A percentile compares a stretch with the other conserved stretches of the same genome.
Evolutionary conservation across 2,113 vertebrate genomes (phyloP).

Genomic region (Seriola rivoliana): DNA sequence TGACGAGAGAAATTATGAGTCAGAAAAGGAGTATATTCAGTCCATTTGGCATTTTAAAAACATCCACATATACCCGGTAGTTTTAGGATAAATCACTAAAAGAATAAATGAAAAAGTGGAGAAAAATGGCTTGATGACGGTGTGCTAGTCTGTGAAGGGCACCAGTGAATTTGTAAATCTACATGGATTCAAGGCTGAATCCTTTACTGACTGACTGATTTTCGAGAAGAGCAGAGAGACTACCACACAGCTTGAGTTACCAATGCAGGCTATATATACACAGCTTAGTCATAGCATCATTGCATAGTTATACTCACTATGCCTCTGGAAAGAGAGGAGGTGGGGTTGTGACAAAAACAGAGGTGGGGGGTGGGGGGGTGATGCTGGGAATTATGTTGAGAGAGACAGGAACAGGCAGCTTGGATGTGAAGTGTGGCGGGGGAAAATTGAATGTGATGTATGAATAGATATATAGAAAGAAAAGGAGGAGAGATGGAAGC

Average conservation of each 20-base stretch:
- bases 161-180: constrained; percentile 14
- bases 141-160: not conserved
- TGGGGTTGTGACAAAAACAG: constrained; percentile 8
- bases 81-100: not conserved
- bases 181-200: constrained; percentile 17
- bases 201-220: constrained; percentile 24
- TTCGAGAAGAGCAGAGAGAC: constrained; percentile 47
- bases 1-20: not conserved
- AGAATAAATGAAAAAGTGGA: not conserved
- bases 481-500: not conserved
- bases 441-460: not conserved
- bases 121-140: not conserved
- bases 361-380: not conserved
- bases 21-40: not conserved
- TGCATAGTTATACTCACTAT: constrained; percentile 51
- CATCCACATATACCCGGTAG: not conserved
- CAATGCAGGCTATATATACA: constrained; percentile 55
- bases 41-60: not conserved
- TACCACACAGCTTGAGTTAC: constrained; percentile 44
- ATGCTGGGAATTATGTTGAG: constrained; percentile 1
- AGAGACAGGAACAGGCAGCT: not conserved
- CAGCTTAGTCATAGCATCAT: constrained; percentile 42
- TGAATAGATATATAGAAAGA: not conserved
- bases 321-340: constrained; percentile 7
- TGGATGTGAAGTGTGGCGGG: not conserved